Evolutionary conservation across 2,797 vertebrate species (phyloP), one percentile per base, ranked within the genome.

Genomic region (Parotocinclus haroldoi): DNA sequence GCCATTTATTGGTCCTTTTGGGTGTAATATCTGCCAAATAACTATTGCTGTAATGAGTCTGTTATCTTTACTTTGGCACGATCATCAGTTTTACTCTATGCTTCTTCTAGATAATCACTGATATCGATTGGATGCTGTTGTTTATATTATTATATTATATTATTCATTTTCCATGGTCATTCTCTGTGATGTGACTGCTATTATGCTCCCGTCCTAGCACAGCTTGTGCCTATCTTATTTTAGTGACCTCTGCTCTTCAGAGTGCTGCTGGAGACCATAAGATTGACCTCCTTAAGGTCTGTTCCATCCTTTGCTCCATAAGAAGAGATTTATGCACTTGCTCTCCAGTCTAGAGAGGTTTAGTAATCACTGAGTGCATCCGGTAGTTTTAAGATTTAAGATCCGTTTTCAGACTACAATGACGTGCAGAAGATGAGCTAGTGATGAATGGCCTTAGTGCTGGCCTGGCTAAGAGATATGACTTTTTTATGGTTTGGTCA

Each of bases 171-270:
- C 27, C 27, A 27, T 27, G 2, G 27, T 27, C 27, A 27, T 27
- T 27, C 27, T 27, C 2, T 49, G 56, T 58, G 66, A 16, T 11
- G 13, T 54, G 49, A 68, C n/a, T 73, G 64, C 65, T 67, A 66
- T 73, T 78, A 65, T 78, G 50, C 16, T 53, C 45, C 16, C 4
- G 7, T 81, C 65, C 75, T 17, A 49, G 19, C 73, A 58, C 77
- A 80, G 77, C 81, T 84, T 79, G 76, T 72, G 76, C 42, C 66
- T 71, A 76, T 76, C 67, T 79, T 78, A 85, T 81, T 78, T 27
- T 76, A 6, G 51, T 71, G 78, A 77, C 74, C 80, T 83, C 80
- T 85, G 75, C 58, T 76, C 72, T 80, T 79, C 75, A 65, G 9
- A 64, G 60, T 73, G 44, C 38, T 78, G 40, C 66, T 9, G 4